Evolutionary conservation across 2,797 vertebrate species (phyloP).

Genomic region (Varecia variegata): DNA sequence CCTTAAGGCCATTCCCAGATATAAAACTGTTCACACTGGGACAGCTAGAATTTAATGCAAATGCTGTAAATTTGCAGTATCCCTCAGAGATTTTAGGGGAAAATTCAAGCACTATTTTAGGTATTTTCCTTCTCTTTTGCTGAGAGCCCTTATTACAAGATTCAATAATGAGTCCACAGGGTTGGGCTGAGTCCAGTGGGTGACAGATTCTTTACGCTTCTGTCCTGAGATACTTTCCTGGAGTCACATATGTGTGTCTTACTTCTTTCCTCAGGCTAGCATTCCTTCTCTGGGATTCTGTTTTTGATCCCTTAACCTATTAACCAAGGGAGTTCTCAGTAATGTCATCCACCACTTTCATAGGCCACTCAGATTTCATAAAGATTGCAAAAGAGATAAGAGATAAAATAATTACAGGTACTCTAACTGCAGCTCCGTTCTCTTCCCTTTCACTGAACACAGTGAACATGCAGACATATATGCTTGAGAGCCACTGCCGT

Average conservation of each 20-base stretch:
- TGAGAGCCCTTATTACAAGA: background rate
- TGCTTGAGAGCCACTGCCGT: background rate
- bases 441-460: background rate
- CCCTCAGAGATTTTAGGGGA: background rate
- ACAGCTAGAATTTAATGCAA: background rate
- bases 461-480: background rate
- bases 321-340: background rate
- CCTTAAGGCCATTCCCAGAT: background rate
- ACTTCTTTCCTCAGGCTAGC: background rate
- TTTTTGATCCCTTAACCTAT: background rate
- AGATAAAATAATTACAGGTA: background rate
- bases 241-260: background rate
- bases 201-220: background rate
- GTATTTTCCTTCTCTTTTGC: background rate
- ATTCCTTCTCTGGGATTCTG: background rate
- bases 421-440: fast-evolving
- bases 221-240: background rate
- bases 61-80: background rate
- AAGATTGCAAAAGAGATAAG: background rate
- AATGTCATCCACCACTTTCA: background rate
- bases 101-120: background rate
- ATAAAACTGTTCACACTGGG: background rate
- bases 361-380: background rate
- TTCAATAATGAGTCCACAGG: background rate
- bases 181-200: background rate